Evolutionary conservation across 2,797 vertebrate genomes (phyloP), one percentile per base, ranked within the genome.

Genomic region (Propithecus perrieri): DNA sequence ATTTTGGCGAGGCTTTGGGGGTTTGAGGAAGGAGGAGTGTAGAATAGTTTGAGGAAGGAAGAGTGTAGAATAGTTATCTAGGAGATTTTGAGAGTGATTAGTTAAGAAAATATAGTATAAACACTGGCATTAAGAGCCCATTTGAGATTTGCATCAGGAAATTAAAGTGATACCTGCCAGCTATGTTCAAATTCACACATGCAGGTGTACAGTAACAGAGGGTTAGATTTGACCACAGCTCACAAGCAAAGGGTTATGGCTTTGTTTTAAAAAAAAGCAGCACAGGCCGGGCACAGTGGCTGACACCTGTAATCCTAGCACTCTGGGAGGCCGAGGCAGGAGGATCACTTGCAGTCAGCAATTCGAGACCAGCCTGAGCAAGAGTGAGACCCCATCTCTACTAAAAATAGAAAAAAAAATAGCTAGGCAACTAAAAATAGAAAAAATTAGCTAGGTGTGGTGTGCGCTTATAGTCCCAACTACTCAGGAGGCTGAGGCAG

Each of bases 161-260:
- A 76, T 83, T 74, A 90, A 97, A 87, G 55, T 69, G 63, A 67
- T 80, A 95, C 17, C 57, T 93, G 24, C 43, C 71, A 85, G 1
- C 41, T 75, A 13, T 88, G 33, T 89, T 91, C 72, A 89, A 0
- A 59, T 93, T 93, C 76, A 92, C 46, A 93, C 30, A 53, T 84
- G 3, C 22, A 71, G 20, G 22, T 48, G 1, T 18, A 92, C 24
- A 79, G 26, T 85, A 78, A 38, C 28, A 80, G 65, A 74, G 65
- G 61, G 2, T 88, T 93, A 81, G 28, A 75, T 89, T 65, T 86
- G 18, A 71, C 50, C 33, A 28, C 17, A 41, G 24, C 15, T 41
- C 74, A 65, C 20, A 92, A 85, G 35, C 83, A 72, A 48, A 79
- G 33, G 28, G 48, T 79, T 79, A 28, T n/a, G 38, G 65, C 46